These are phyloP conservation scores for Hydrozoanthus tunicans DNA, from an alignment of 64 coral and sea anemone genomes.

Conservation along the genomic window DNA sequence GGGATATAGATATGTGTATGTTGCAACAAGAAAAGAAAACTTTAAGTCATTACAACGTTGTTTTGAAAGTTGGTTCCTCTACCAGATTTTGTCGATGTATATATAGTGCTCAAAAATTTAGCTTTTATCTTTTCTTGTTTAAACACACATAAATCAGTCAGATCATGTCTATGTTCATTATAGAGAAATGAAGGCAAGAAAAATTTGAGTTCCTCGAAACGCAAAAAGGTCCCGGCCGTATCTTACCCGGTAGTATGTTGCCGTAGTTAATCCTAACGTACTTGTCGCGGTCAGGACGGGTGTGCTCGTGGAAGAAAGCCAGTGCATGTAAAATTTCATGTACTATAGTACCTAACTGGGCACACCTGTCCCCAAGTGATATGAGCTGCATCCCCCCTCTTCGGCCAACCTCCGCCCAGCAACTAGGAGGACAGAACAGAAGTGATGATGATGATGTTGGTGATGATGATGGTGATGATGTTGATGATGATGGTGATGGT, in stretches of 20 bases:
- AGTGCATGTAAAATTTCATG: conserved; percentile 63
- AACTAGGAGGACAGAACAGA: conserved; percentile 7
- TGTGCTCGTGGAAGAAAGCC: conserved; percentile 70
- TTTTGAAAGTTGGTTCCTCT: too few species aligned
- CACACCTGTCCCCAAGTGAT: conserved; percentile 54
- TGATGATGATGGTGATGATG: not conserved
- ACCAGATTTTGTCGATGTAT: too few species aligned
- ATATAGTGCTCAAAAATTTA: too few species aligned
- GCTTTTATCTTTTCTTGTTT: too few species aligned
- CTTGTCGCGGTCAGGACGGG: conserved; percentile 56
- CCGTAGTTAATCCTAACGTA: conserved; percentile 58
- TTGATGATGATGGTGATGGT: not conserved
- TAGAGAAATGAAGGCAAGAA: not conserved
- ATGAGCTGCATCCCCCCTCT: conserved; percentile 51
- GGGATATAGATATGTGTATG: too few species aligned
- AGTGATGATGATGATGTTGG: too few species aligned
- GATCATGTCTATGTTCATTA: too few species aligned
- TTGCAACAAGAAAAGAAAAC: too few species aligned
- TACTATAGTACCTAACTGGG: conserved; percentile 27
- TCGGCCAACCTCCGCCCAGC: conserved; percentile 65
- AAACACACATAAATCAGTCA: too few species aligned
- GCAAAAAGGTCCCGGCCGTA: too few species aligned
- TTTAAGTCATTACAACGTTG: too few species aligned
- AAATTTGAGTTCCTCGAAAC: too few species aligned
- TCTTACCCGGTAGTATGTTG: conserved; percentile 32